Conservation (phyloP, 2,113 vertebrate species). For the Pollimyrus isidori region DNA sequence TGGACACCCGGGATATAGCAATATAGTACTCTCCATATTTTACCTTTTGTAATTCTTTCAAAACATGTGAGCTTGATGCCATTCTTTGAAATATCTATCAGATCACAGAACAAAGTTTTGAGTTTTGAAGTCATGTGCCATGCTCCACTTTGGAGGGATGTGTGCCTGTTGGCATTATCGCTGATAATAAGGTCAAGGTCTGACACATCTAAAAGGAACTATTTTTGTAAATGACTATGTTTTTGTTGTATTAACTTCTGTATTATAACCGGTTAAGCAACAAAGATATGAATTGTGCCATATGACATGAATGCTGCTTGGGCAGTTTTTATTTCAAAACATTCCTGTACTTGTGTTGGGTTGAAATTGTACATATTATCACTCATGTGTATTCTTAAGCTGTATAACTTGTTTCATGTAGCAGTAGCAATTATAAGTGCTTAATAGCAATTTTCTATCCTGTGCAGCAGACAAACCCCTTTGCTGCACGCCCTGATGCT, state of each 20-base stretch:
- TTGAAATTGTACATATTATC: too few relatives aligned
- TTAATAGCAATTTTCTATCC: too few relatives aligned
- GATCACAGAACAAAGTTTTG: not conserved
- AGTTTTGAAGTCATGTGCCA: not conserved
- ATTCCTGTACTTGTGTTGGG: not conserved
- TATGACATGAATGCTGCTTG: not conserved
- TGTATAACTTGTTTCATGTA: too few relatives aligned
- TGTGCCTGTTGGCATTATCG: not conserved
- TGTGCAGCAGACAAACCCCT: too few relatives aligned
- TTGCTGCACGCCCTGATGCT: too few relatives aligned
- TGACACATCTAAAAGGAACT: not conserved
- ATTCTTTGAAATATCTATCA: not conserved
- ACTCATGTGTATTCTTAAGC: too few relatives aligned
- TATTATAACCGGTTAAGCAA: not conserved
- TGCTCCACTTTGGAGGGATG: not conserved
- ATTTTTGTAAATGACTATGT: not conserved
- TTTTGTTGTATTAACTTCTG: not conserved
- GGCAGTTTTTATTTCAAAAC: not conserved
- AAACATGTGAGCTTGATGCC: not conserved
- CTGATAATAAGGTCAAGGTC: not conserved
- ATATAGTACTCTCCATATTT: not conserved
- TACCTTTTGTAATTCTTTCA: not conserved
- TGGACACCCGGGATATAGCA: not conserved
- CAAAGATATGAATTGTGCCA: not conserved
- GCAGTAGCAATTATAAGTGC: too few relatives aligned